Conservation (phyloP, 2,797 vertebrate genomes). For the Peromyscus aztecus region DNA sequence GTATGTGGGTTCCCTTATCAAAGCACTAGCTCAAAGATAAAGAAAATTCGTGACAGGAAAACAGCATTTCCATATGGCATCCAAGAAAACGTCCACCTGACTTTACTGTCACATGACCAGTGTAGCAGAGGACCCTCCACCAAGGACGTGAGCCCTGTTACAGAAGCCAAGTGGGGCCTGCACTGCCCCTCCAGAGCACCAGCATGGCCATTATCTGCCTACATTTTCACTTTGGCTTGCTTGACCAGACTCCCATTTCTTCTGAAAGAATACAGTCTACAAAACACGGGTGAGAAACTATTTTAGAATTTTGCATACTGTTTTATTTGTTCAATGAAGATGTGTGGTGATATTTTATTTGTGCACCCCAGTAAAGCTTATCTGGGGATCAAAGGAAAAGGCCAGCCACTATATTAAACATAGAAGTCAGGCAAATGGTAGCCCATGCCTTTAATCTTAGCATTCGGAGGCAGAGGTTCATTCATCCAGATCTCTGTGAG, state of each 20-base stretch:
- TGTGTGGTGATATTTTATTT: too few relatives aligned
- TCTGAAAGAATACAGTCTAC: neutral
- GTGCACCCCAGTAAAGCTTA: too few relatives aligned
- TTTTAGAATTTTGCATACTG: conserved; percentile 10
- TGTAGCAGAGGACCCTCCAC: neutral
- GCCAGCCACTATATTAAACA: too few relatives aligned
- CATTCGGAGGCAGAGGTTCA: too few relatives aligned
- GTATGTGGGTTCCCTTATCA: neutral
- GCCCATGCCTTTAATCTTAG: too few relatives aligned
- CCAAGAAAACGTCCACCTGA: conserved; percentile 2
- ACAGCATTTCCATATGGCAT: neutral
- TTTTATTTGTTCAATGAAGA: conserved; percentile 44
- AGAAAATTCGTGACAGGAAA: conserved; percentile 13
- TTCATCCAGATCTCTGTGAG: too few relatives aligned
- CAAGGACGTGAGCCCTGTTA: neutral
- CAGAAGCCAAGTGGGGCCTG: neutral
- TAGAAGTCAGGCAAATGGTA: too few relatives aligned
- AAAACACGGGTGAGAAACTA: neutral
- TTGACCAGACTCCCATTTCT: conserved; percentile 23
- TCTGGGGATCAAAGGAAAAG: too few relatives aligned
- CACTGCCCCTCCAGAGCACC: neutral
- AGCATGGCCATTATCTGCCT: neutral
- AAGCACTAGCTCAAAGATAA: conserved; percentile 27
- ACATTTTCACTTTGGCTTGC: neutral
- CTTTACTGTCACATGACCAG: neutral